Base-by-base conservation (phyloP, 2,888 invertebrate species). In the Eupithecia exiguata region DNA sequence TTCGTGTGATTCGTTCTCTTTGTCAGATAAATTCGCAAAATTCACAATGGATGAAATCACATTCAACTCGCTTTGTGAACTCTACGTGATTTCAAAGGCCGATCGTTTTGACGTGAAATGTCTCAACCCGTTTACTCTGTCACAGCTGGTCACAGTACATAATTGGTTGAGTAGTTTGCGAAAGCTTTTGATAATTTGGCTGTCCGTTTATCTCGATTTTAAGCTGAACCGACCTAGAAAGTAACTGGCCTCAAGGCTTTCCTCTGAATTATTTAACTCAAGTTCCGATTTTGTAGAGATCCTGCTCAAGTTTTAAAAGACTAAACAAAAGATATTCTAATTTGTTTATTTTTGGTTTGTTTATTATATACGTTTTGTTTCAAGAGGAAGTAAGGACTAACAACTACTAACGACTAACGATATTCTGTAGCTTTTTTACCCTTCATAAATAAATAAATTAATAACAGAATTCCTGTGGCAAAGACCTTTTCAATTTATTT, bases 1-100 rank as follows among this genome's bases (percentile, higher is more conserved):
- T 73, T 65, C 21, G 38, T 35, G 58, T 70, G 66, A 73, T 69
- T 67, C 16, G 36, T 73, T 61, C 69, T 70, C 46, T 68, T 68
- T 74, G 70, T 67, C 58, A 46, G 58, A 40, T 69, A 38, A 72
- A 58, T 61, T 35, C 25, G 16, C 58, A 43, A 66, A 61, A 43
- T 12, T 65, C 35, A 65, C 63, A 65, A 65, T 35, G 18, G 63
- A 38, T 65, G 63, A 63, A 63, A 63, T 63, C 63, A 63, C 63
- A 63, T 61, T 43, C 53, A 35, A 58, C 65, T 58, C 53, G 69
- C 68, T 69, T 65, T 69, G 65, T 72, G 58, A 72, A 62, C 18
- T 36, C 49, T 46, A 46, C 62, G 67, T 61, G 63, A 63, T 63
- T 63, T 62, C 62, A 16, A 62, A 62, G 35, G 35, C 35, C 9